phyloP scores from a whole-genome alignment of 2,888 invertebrate genomes.

The Elmis aenea region DNA sequence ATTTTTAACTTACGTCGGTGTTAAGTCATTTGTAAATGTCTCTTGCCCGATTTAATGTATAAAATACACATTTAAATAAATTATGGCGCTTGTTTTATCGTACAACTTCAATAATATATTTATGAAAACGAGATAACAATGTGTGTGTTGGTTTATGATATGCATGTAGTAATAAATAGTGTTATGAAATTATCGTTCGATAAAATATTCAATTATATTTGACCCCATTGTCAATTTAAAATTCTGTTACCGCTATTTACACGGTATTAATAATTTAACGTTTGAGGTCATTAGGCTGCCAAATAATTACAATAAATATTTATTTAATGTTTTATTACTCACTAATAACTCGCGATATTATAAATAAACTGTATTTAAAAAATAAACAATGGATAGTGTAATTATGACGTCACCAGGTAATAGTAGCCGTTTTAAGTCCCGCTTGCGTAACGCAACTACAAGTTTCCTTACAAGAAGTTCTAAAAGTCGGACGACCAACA shows the following conservation, averaged over 20 bases:
- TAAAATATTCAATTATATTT: too few relatives aligned
- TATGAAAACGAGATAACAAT: constrained; percentile 3
- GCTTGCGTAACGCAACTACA: constrained; percentile 46
- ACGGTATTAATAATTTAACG: too few relatives aligned
- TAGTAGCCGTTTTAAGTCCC: constrained; percentile 42
- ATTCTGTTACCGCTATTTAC: too few relatives aligned
- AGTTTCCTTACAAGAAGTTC: constrained; percentile 24
- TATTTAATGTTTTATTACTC: too few relatives aligned
- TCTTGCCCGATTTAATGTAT: constrained; percentile 7
- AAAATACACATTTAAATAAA: constrained; percentile 6
- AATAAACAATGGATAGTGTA: constrained; percentile 50
- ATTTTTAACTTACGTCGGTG: constrained; percentile 20
- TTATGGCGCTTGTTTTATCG: constrained; percentile 6
- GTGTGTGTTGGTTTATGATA: constrained; percentile 1
- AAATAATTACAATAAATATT: too few relatives aligned
- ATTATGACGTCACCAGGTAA: constrained; percentile 49
- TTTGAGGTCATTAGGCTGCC: too few relatives aligned
- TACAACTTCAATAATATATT: constrained; percentile 4
- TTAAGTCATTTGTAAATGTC: constrained; percentile 8
- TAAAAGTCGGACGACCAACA: constrained; percentile 14
- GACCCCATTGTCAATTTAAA: too few relatives aligned
- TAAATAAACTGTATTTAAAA: neutral
- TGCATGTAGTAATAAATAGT: too few relatives aligned
- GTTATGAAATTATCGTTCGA: too few relatives aligned
- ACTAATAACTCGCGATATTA: too few relatives aligned